Evolutionary conservation across 2,888 invertebrate species (phyloP).

Genomic region (Dilophus febrilis): DNA sequence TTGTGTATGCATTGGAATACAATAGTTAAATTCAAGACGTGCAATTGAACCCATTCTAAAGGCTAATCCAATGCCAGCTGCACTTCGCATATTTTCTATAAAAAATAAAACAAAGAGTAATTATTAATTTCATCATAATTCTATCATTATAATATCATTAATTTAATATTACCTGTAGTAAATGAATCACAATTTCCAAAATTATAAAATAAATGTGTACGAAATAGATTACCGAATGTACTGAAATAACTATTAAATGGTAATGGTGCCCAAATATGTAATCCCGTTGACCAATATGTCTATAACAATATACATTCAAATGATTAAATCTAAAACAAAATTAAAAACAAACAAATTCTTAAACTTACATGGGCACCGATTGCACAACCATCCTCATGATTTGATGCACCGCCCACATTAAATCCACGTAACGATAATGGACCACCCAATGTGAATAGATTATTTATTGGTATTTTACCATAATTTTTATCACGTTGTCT

Average conservation of each 20-base stretch:
- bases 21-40: conserved; percentile 90
- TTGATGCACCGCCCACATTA: conserved; percentile 70
- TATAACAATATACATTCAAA: conserved; percentile 19
- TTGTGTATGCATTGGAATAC: conserved; percentile 53
- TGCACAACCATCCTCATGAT: conserved; percentile 58
- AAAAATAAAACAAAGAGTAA: too few relatives aligned
- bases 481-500: conserved; percentile 21
- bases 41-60: conserved; percentile 69
- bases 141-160: too few relatives aligned
- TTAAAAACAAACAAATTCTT: too few relatives aligned
- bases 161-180: conserved; percentile 17
- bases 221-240: conserved; percentile 67
- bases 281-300: conserved; percentile 71
- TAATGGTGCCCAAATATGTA: conserved; percentile 79
- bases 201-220: conserved; percentile 79
- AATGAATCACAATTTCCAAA: conserved; percentile 57
- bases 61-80: conserved; percentile 71
- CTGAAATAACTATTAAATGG: conserved; percentile 61
- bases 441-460: conserved; percentile 47
- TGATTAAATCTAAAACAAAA: background rate
- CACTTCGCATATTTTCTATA: conserved; percentile 42
- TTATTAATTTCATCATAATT: too few relatives aligned
- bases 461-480: conserved; percentile 22
- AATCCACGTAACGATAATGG: conserved; percentile 81
- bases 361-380: conserved; percentile 49